Base-by-base conservation (phyloP, 2,113 vertebrate genomes). In the Nesoenas mayeri region DNA sequence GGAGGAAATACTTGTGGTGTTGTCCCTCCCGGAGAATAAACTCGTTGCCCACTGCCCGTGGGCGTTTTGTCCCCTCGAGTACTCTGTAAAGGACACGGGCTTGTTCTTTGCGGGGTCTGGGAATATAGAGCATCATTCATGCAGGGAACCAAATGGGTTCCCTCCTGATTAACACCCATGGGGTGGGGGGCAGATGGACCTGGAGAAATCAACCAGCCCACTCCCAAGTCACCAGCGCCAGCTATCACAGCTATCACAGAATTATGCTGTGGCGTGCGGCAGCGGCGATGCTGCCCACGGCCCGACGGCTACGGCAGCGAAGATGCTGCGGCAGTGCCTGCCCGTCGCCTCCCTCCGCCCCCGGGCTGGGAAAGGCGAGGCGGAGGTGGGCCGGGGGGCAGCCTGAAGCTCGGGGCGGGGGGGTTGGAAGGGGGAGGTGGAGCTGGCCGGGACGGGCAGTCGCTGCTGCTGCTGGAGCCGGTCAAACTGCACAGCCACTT, bases 401-500 rank as follows among this genome's bases (percentile, higher is more conserved):
- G 84, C 87, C 87, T 20, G 85, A 51, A 91, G 93, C 87, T 87
- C 38, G 29, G 62, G 38, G 38, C 11, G 40, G 40, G 40, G 66
- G 83, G 21, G 77, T 40, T 48, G 92, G 73, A 86, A 85, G 66
- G 57, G 73, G 75, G 96, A 97, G 98, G 98, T 93, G 98, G 98
- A 96, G 93, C 96, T 96, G 97, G 15, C 93, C 80, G 77, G 97
- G 97, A 78, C 96, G 91, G 96, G 97, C 97, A 93, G 96, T 95
- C 84, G 88, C 89, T 75, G 85, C 79, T 83, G 64, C 90, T 82
- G 96, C 97, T 98, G 98, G 98, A 98, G 98, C 98, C 98, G 98
- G 98, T 98, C 97, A 98, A 98, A 98, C 98, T 97, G 97, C 98
- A 97, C 98, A 98, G 98, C 98, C 98, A 82, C 98, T 98, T 98